Evolutionary conservation across 2,888 invertebrate genomes (phyloP).

Genomic region (Ypsolopha scabrella): DNA sequence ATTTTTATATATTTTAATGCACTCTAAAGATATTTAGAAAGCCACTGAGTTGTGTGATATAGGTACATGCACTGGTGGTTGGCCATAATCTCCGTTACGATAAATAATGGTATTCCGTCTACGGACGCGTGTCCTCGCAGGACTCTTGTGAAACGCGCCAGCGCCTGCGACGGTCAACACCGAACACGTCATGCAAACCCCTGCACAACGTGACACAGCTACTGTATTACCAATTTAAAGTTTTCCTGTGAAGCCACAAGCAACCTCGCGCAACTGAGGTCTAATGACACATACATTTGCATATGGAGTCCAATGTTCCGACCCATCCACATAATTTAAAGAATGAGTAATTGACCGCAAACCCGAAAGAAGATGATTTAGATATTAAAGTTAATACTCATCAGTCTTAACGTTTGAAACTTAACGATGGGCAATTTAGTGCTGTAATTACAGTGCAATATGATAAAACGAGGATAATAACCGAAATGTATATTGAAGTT

Average conservation of each 20-base stretch:
- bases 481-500: too few relatives aligned
- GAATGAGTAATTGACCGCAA: too few relatives aligned
- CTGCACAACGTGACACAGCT: conserved; percentile 44
- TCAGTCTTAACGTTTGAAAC: too few relatives aligned
- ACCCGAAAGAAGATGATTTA: too few relatives aligned
- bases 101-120: conserved; percentile 27
- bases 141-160: conserved; percentile 8
- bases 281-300: neutral
- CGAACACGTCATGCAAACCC: conserved; percentile 41
- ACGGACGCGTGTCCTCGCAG: conserved; percentile 15
- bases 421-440: too few relatives aligned
- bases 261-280: neutral
- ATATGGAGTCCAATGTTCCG: neutral
- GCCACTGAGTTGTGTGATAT: neutral
- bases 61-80: neutral
- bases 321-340: too few relatives aligned
- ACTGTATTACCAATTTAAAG: conserved; percentile 41
- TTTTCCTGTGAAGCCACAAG: conserved; percentile 38
- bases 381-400: too few relatives aligned
- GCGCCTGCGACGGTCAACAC: conserved; percentile 13
- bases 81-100: neutral
- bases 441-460: too few relatives aligned
- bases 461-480: too few relatives aligned
- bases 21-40: too few relatives aligned
- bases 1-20: too few relatives aligned